These are phyloP conservation scores for Bacillus rossius DNA, from an alignment of 1,140 invertebrate species.

Conservation along the genomic window DNA sequence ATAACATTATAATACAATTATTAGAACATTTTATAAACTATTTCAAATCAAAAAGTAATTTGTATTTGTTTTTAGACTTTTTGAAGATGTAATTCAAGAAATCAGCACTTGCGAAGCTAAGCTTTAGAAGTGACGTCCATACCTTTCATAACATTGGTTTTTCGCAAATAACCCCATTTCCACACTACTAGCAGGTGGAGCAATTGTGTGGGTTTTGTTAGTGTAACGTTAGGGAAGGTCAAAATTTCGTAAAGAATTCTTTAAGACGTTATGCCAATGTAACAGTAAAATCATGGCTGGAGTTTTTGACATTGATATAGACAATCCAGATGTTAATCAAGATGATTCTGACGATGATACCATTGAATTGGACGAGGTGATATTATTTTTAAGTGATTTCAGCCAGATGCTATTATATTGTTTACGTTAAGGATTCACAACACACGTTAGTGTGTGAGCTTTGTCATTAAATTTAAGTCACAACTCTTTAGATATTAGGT, in stretches of 20 bases:
- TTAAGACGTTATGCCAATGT: constrained; percentile 8
- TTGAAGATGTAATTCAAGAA: too few species aligned
- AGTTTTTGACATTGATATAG: constrained; percentile 86
- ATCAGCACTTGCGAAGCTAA: too few species aligned
- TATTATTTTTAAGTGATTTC: constrained; percentile 14
- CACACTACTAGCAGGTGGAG: constrained; percentile 14
- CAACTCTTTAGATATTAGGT: constrained; percentile 6
- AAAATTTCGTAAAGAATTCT: neutral
- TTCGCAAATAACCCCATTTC: constrained; percentile 1
- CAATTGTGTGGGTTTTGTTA: neutral
- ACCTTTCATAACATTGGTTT: neutral
- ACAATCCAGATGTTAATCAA: constrained; percentile 62
- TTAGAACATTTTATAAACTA: too few species aligned
- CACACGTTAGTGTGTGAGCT: too few species aligned
- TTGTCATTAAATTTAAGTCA: too few species aligned
- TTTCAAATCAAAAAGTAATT: too few species aligned
- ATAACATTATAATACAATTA: too few species aligned
- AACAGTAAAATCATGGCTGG: constrained; percentile 58
- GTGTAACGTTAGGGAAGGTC: neutral
- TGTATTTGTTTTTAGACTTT: too few species aligned
- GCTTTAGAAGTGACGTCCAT: too few species aligned
- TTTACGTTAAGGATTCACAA: constrained; percentile 1
- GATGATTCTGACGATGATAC: constrained; percentile 73
- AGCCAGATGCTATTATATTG: constrained; percentile 6
- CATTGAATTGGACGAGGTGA: constrained; percentile 76